Evolutionary conservation across 37 sponge, comb jelly and placozoan species (phyloP).

Genomic region (Chondrosia reniformis): DNA sequence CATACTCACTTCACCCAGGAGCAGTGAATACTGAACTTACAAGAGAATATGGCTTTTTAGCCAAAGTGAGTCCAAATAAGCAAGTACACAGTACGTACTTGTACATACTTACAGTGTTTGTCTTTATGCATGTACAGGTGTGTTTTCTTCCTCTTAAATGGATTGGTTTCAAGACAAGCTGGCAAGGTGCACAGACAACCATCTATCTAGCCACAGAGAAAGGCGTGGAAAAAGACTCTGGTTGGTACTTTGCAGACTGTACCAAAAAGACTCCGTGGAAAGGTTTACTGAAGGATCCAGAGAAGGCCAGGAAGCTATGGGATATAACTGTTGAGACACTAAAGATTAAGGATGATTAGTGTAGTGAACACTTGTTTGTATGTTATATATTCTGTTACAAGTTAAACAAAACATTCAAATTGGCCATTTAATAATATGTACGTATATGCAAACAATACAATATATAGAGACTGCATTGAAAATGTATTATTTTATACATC

Average conservation of each 20-base stretch:
- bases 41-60: neutral
- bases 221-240: slow-evolving; percentile 52
- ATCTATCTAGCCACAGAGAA: slow-evolving; percentile 80
- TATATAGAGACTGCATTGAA: neutral
- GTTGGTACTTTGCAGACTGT: slow-evolving; percentile 72
- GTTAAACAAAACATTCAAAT: too few species aligned
- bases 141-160: neutral
- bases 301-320: slow-evolving; percentile 43
- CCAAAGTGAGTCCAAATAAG: neutral
- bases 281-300: slow-evolving; percentile 10
- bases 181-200: slow-evolving; percentile 74
- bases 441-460: neutral
- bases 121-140: neutral
- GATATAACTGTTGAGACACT: slow-evolving; percentile 24
- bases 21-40: slow-evolving; percentile 26
- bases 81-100: neutral
- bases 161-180: slow-evolving; percentile 33
- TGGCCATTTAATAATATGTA: too few species aligned
- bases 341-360: neutral
- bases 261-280: neutral
- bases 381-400: too few species aligned
- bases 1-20: slow-evolving; percentile 43
- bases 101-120: neutral
- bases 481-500: neutral
- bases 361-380: too few species aligned